Base-by-base conservation (phyloP, 2,888 invertebrate genomes). In the Hirtodrosophila confusa region DNA sequence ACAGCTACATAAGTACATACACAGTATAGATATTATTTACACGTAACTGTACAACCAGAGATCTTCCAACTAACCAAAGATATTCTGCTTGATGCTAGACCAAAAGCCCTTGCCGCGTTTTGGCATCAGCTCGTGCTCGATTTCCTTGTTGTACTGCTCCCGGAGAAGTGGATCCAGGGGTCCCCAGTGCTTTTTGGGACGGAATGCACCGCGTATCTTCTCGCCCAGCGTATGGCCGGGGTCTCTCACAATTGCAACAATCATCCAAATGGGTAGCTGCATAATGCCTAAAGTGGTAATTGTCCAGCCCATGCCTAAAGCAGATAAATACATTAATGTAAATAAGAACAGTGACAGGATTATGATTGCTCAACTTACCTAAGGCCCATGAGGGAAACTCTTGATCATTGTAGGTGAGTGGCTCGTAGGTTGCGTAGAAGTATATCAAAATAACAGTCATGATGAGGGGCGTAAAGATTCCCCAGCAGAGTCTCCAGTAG, bases 401-500 rank as follows among this genome's bases (percentile, higher is more conserved):
- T 57, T 92, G 92, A 48, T 91, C 89, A 40, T 94, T 95, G 78
- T 96, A 95, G 0, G 90, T 92, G 3, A 95, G 89, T 0, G 94
- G 93, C 63, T 94, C 92, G 63, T 94, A 93, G 0, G 93, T 93
- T 0, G 92, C 89, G 33, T 96, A 91, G 4, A 95, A 95, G 88
- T 96, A 96, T 7, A 95, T 83, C 78, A 96, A 93, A 51, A 97
- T 96, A 0, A 93, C 88, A 3, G 94, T 91, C 93, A 97, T 94
- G 63, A 95, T 92, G 0, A 93, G 80, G 0, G 97, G 97, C 2
- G 95, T 95, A 43, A 96, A 90, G 7, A 96, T 45, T 0, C 94
- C 93, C 97, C 97, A 97, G 75, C 96, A 96, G 37, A 95, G 75
- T 65, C 96, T 93, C 97, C 97, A 97, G 89, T 96, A 97, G 35